Base-by-base conservation (phyloP, 2,113 vertebrate genomes). In the Scortum barcoo region DNA sequence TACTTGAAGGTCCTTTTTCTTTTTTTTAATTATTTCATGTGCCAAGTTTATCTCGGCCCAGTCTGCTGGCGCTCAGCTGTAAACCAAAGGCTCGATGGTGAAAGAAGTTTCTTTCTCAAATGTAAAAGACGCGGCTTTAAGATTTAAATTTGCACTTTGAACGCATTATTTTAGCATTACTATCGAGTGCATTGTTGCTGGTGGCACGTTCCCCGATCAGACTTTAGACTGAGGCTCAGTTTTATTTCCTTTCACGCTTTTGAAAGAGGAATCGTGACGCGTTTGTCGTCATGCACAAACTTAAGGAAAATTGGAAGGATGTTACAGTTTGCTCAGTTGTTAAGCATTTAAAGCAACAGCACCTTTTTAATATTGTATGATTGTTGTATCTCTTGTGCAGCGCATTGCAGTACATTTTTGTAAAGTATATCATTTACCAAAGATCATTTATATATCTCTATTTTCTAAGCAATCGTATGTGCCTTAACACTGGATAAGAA, bases 401-500 rank as follows among this genome's bases (percentile, higher is more conserved):
- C 66, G 1, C 22, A 26, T 54, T 56, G 38, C 76, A 80, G 80
- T 85, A 75, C 65, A 70, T 86, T 78, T 78, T 89, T 85, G 33
- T 83, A 68, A 78, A 80, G 50, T 67, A 54, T 74, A 53, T 77
- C 75, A 80, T 87, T 57, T 84, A 86, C 89, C 90, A 90, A 91
- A 91, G 72, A 72, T 82, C 83, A 74, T 89, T 66, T 88, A 76
- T 88, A 74, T 81, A 61, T 76, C 78, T 82, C 56, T 80, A 30
- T 87, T 86, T 84, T 86, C 58, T 56, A 82, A 88, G 81, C 75
- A 86, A 77, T 66, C 78, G 48, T 69, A 80, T 71, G 90, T 93
- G 92, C 94, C 92, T 94, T 92, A 93, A 95, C 95, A 96, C 95
- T 96, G 95, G 95, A 96, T 81, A 85, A 86, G 84, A 88, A 88